Evolutionary conservation across 2,888 invertebrate species (phyloP).

Genomic region (Temnothorax ravouxi): DNA sequence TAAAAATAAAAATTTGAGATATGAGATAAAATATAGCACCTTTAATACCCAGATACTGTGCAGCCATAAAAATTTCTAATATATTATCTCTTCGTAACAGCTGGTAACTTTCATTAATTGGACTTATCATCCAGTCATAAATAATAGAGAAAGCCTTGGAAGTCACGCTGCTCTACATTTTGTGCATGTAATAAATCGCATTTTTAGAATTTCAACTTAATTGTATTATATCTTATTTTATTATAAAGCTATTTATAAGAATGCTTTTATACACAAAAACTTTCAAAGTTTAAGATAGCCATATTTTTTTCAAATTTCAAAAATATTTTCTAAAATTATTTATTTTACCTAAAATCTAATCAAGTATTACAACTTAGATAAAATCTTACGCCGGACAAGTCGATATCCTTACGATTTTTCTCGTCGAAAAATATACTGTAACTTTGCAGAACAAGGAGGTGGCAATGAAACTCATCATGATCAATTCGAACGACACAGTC

Average conservation of each 20-base stretch:
- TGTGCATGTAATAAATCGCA: neutral
- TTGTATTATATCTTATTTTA: neutral
- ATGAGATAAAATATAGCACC: constrained; percentile 84
- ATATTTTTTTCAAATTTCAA: neutral
- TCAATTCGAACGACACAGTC: constrained; percentile 90
- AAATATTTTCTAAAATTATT: constrained; percentile 14
- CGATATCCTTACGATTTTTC: constrained; percentile 83
- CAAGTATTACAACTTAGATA: neutral
- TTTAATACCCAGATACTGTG: constrained; percentile 91
- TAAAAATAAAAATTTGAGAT: neutral
- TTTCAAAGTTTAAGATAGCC: neutral
- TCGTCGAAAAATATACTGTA: constrained; percentile 90
- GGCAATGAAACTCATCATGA: constrained; percentile 90
- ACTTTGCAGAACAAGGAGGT: constrained; percentile 90
- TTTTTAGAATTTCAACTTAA: neutral
- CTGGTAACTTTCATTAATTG: constrained; percentile 89
- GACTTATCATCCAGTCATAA: constrained; percentile 94
- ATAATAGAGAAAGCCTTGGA: constrained; percentile 90
- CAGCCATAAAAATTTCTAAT: constrained; percentile 91
- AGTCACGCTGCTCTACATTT: constrained; percentile 83
- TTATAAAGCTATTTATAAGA: neutral
- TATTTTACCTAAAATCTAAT: neutral
- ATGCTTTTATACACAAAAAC: neutral
- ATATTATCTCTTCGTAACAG: constrained; percentile 90
- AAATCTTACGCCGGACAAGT: constrained; percentile 81